A percentile compares a stretch with the other conserved stretches of the same genome.
Evolutionary conservation across 2,113 vertebrate genomes (phyloP).

Genomic region (Myxocyprinus asiaticus): DNA sequence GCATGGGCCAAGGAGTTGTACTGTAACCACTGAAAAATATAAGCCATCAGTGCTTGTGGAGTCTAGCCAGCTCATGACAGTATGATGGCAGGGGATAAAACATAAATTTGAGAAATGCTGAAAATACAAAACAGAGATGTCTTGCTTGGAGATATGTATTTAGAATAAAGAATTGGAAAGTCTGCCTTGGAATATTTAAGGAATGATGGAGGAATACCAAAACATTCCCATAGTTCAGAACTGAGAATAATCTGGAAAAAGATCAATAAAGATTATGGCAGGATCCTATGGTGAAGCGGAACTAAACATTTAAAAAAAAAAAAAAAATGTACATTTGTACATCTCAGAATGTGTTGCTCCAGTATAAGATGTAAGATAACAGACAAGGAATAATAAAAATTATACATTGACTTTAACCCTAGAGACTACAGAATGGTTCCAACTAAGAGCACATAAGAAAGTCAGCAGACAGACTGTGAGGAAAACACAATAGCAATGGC

Average conservation of each 20-base stretch:
- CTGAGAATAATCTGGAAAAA: constrained; percentile 19
- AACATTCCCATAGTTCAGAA: constrained; percentile 11
- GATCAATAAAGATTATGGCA: background rate
- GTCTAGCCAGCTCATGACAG: background rate
- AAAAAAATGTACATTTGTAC: too few species aligned
- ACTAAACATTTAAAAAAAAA: too few species aligned
- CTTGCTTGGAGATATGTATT: background rate
- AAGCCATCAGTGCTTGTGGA: constrained; percentile 1
- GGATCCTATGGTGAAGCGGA: background rate
- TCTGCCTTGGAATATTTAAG: background rate
- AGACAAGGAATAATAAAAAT: constrained; percentile 30
- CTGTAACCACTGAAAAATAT: constrained; percentile 19
- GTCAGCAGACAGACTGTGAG: background rate
- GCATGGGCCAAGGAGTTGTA: constrained; percentile 44
- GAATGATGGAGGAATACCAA: background rate
- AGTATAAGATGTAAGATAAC: background rate
- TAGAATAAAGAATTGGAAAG: background rate
- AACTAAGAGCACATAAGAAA: background rate
- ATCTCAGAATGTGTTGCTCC: too few species aligned
- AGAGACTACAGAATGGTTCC: background rate
- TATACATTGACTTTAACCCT: background rate
- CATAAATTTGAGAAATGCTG: background rate
- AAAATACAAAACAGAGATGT: constrained; percentile 17
- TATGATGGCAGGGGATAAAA: background rate
- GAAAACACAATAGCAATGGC: too few species aligned